Evolutionary conservation across 2,113 vertebrate species (phyloP).

Genomic region (Vidua macroura): DNA sequence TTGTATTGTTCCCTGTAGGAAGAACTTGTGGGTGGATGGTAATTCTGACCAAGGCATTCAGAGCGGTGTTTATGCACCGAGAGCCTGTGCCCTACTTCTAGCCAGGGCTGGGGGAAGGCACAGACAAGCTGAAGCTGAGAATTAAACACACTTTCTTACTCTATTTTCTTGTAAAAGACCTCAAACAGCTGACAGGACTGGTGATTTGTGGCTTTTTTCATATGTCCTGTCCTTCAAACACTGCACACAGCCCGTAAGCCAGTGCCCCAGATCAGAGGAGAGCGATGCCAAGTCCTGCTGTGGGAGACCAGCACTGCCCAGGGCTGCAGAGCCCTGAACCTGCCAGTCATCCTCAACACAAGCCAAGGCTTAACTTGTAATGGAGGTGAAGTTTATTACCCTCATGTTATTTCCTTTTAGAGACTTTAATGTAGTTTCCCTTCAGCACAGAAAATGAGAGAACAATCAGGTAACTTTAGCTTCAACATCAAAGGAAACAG

Average conservation of each 20-base stretch:
- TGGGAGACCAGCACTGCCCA: neutral
- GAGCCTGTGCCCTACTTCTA: neutral
- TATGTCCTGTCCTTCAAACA: neutral
- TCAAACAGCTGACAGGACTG: neutral
- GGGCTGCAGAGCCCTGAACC: neutral
- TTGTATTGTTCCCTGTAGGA: neutral
- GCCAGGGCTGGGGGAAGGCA: neutral
- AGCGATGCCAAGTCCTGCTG: neutral
- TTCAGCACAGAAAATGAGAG: neutral
- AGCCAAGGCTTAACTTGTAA: neutral
- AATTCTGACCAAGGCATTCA: neutral
- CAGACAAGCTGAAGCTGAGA: neutral
- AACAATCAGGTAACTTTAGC: neutral
- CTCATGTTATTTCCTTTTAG: neutral
- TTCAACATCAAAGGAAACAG: neutral
- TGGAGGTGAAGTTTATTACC: neutral
- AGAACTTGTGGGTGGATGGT: neutral
- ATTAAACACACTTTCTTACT: neutral
- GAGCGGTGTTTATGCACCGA: neutral
- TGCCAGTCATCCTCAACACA: neutral
- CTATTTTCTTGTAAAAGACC: neutral
- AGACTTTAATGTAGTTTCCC: neutral
- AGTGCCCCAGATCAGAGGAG: neutral
- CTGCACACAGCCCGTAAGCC: accelerated
- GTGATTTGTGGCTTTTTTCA: neutral